Conservation (phyloP, 1,140 invertebrate genomes). For the Drosophila asahinai region DNA sequence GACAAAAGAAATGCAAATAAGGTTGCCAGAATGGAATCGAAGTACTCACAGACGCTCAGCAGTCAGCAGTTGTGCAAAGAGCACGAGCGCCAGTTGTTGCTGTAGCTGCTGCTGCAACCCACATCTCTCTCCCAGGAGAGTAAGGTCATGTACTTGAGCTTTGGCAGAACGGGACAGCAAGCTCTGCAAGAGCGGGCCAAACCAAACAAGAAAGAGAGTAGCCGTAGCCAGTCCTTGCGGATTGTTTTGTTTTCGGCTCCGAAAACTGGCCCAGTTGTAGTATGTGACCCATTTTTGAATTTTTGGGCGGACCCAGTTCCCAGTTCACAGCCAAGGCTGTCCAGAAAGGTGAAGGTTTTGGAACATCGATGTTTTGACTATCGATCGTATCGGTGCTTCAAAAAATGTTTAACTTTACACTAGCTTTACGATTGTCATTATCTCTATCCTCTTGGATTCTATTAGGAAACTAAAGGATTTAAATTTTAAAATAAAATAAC, state of each 20-base stretch:
- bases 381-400: no score
- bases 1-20: conserved; percentile 77
- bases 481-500: no score
- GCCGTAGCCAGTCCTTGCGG: conserved; percentile 60
- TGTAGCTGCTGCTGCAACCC: conserved; percentile 21
- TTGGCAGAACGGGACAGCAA: conserved; percentile 35
- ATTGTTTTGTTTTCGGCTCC: neutral
- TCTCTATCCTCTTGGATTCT: no score
- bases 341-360: neutral
- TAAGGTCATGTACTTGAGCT: conserved; percentile 82
- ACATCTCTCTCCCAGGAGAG: conserved; percentile 42
- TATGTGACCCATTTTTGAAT: conserved; percentile 41
- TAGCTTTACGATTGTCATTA: no score
- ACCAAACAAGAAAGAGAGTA: neutral
- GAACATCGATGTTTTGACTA: no score
- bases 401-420: no score
- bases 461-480: no score
- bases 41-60: conserved; percentile 6
- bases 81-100: conserved; percentile 58
- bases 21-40: conserved; percentile 7
- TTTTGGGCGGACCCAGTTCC: conserved; percentile 17
- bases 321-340: conserved; percentile 13
- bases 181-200: conserved; percentile 4
- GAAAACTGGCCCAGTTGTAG: conserved; percentile 11
- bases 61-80: conserved; percentile 69